Evolutionary conservation across 2,888 invertebrate genomes (phyloP), one percentile per base, ranked within the genome.

Genomic region (Sarcophaga variegata): DNA sequence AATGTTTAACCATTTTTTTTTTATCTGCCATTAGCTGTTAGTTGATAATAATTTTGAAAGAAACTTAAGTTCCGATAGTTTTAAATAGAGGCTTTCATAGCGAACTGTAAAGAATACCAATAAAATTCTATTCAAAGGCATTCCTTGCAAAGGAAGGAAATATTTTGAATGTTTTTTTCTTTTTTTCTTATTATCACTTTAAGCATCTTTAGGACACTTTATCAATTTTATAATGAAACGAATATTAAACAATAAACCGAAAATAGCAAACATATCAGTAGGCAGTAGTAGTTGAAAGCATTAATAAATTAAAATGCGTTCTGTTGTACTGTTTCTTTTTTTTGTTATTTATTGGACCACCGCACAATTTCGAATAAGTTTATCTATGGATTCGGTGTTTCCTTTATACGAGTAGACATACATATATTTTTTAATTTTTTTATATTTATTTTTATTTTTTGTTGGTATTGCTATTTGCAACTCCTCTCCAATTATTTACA

Each of bases 401-500:
- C 37, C 37, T 37, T 37, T 37, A 37, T 37, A 2, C 37, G 37
- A 37, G 37, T 2, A 37, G 37, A 37, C 8, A 37, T 37, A 37
- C 2, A 37, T 37, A 22, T 22, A 5, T 27, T 12, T 4, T 54
- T 17, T 14, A 49, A 14, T 4, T 5, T 12, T 54, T 54, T 5
- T 14, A 1, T 12, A 17, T 17, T 14, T 17, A 14, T 5, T 17
- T 17, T 14, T 49, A 1, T 54, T 54, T 20, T 12, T 54, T 54
- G 59, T 47, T 54, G 14, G 70, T 64, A 2, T 49, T 45, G 45
- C 17, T 47, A 1, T 71, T 64, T 80, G 76, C 70, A 78, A 69
- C 63, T 81, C 60, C 77, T 81, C 62, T 81, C 75, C 87, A 87
- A 84, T 87, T 87, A 84, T 79, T 83, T 81, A 69, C 81, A 60